Conservation (phyloP, 1,140 invertebrate species). For the Sminthurinus signatus region DNA sequence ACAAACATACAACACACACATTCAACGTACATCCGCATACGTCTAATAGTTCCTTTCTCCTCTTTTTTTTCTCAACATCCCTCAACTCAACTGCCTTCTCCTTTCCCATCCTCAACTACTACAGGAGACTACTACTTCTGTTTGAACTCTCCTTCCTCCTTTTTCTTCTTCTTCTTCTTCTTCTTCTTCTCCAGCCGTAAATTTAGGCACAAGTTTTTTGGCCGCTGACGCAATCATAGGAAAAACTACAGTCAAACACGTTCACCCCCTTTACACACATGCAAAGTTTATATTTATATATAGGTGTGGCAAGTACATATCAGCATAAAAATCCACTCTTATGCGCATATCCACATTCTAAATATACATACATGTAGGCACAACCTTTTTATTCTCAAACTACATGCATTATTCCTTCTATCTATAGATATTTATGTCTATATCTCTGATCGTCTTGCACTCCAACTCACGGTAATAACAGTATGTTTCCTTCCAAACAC, state of each 20-base stretch:
- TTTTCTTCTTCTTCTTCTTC: background rate
- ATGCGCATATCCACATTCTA: no score
- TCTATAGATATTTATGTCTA: no score
- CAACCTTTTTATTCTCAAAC: no score
- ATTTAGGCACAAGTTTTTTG: conserved; percentile 29
- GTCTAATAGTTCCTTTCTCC: background rate
- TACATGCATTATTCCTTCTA: no score
- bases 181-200: conserved; percentile 26
- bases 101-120: background rate
- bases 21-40: background rate
- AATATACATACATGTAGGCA: no score
- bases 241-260: conserved; percentile 7
- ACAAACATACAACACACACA: background rate
- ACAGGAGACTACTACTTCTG: background rate
- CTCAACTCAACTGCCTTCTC: background rate
- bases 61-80: background rate
- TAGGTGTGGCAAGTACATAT: no score
- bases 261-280: no score
- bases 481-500: no score
- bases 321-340: no score
- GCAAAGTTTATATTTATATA: no score
- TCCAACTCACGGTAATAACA: no score
- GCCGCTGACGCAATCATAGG: conserved; percentile 28
- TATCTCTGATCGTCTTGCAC: no score
- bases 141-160: background rate